These are phyloP conservation scores for Tillus elongatus DNA, from an alignment of 2,888 invertebrate species.

Conservation along the genomic window DNA sequence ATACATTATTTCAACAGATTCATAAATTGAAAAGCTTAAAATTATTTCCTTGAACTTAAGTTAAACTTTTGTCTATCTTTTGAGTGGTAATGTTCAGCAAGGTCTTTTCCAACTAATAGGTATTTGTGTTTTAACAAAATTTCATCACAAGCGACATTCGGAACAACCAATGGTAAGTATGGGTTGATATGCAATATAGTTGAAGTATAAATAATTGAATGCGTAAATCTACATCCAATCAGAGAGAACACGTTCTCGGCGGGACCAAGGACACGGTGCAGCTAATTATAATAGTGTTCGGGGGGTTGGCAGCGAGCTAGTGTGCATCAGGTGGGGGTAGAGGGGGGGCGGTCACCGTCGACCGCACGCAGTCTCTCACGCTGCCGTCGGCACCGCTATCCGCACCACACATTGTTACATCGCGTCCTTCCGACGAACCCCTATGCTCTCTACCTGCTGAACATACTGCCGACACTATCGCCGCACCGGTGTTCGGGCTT, in stretches of 20 bases:
- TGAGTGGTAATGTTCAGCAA: too few species aligned
- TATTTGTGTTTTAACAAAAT: too few species aligned
- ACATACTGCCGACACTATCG: slow-evolving; percentile 9
- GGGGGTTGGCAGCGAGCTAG: slow-evolving; percentile 38
- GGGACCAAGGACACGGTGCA: not conserved
- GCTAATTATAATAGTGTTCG: slow-evolving; percentile 27
- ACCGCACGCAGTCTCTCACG: slow-evolving; percentile 42
- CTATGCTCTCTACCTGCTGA: slow-evolving; percentile 15
- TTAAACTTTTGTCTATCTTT: too few species aligned
- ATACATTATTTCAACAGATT: too few species aligned
- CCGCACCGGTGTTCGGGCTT: slow-evolving; percentile 12
- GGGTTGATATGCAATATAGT: too few species aligned
- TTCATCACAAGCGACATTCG: too few species aligned
- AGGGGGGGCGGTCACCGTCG: slow-evolving; percentile 41
- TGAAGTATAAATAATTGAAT: slow-evolving; percentile 1
- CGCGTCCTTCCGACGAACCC: slow-evolving; percentile 26
- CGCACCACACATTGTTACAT: slow-evolving; percentile 40
- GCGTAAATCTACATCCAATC: slow-evolving; percentile 2
- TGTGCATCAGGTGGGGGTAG: slow-evolving; percentile 39
- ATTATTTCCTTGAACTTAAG: too few species aligned
- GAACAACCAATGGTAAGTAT: too few species aligned
- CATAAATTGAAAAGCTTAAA: too few species aligned
- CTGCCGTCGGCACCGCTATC: slow-evolving; percentile 42
- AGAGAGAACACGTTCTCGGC: not conserved
- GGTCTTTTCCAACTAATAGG: too few species aligned